Percentiles rank a stretch among this genome's conserved stretches.
Evolutionary conservation across 1,140 invertebrate species (phyloP).

Genomic region (Drosophila nigrodunni): DNA sequence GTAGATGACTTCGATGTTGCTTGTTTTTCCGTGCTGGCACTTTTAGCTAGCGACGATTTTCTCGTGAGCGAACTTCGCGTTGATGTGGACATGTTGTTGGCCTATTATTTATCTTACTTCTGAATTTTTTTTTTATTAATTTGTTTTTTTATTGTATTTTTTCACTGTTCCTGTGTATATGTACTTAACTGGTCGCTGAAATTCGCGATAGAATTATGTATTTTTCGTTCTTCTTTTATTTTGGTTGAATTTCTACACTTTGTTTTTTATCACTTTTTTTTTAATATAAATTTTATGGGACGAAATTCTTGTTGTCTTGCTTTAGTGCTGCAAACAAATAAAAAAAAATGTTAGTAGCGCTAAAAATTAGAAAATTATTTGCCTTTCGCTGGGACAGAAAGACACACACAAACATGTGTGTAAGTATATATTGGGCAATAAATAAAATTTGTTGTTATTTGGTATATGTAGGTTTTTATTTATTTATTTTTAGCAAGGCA

Average conservation of each 20-base stretch:
- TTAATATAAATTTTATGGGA: conserved; percentile 69
- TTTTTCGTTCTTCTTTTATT: conserved; percentile 38
- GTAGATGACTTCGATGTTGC: conserved; percentile 55
- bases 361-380: conserved; percentile 70
- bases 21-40: conserved; percentile 55
- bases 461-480: conserved; percentile 61
- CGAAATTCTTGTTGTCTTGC: conserved; percentile 45
- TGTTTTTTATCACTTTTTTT: conserved; percentile 46
- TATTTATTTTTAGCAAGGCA: conserved; percentile 78
- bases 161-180: conserved; percentile 25
- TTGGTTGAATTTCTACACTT: conserved; percentile 29
- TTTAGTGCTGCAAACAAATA: conserved; percentile 52
- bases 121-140: conserved; percentile 45
- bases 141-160: conserved; percentile 43
- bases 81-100: conserved; percentile 76
- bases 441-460: conserved; percentile 81
- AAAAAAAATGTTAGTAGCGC: conserved; percentile 63
- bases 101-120: conserved; percentile 59
- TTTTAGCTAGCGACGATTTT: conserved; percentile 71
- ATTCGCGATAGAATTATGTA: conserved; percentile 47
- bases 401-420: conserved; percentile 41
- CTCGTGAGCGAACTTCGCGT: conserved; percentile 80
- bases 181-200: conserved; percentile 19
- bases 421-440: conserved; percentile 71
- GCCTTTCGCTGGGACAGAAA: conserved; percentile 52